Base-by-base conservation (phyloP, 2,888 invertebrate species). In the Seira ritae region DNA sequence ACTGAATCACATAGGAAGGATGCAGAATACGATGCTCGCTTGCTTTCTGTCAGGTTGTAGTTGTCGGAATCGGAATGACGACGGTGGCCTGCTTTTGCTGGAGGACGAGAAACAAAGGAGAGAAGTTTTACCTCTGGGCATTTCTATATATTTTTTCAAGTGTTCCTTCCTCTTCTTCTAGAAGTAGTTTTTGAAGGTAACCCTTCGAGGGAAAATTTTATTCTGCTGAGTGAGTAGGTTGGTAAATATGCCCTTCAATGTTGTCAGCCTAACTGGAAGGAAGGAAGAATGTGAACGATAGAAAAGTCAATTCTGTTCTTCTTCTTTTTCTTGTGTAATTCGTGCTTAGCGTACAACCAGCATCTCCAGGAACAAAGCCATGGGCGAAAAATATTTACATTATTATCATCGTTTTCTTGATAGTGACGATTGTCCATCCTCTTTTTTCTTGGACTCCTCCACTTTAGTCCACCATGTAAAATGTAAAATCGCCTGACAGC, bases 51-150 rank as follows among this genome's bases (percentile, higher is more conserved):
- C 75, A 75, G 67, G 55, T 76, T 76, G 76, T 72, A 24, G 79
- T 22, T 24, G 50, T 60, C n/a, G n/a, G n/a, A n/a, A n/a, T n/a
- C n/a, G n/a, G n/a, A n/a, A n/a, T n/a, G n/a, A n/a, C n/a, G n/a
- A n/a, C 31, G 31, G 31, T 31, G 31, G 31, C 31, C 31, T 31
- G 31, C 31, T 31, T 31, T 31, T 31, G 31, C 31, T 31, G 31
- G 31, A 31, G 31, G 31, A 31, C 31, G 31, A 31, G 31, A 31
- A 31, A 31, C 31, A 62, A 17, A 22, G 17, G 31, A 55, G 72
- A 67, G 67, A 80, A 68, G 24, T 60, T 72, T 80, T 24, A 68
- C 80, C 80, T 73, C 73, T 73, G 80, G 80, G 80, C 80, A 80
- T 80, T 80, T 70, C 65, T 62, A 70, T 68, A 10, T 23, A n/a